phyloP scores from a whole-genome alignment of 2,113 vertebrate species.

The Syngnathus typhle region DNA sequence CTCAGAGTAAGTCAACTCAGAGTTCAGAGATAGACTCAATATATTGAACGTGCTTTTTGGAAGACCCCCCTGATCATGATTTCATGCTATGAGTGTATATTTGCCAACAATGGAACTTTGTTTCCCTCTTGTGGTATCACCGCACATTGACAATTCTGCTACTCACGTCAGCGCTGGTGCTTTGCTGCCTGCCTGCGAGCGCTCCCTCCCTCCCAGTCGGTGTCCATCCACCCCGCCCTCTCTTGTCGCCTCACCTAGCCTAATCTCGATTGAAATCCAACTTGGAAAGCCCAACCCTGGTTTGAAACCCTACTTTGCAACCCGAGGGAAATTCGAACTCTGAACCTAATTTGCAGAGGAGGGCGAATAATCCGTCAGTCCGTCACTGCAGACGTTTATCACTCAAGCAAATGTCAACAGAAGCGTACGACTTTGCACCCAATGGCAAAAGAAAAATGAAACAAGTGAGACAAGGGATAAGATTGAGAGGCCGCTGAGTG shows the following conservation, averaged over 20 bases:
- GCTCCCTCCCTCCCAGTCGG: neutral
- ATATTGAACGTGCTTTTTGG: too few relatives aligned
- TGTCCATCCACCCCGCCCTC: neutral
- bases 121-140: slow-evolving; percentile 56
- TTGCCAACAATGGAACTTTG: slow-evolving; percentile 12
- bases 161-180: slow-evolving; percentile 33
- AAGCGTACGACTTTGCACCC: neutral
- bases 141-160: slow-evolving; percentile 8
- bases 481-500: slow-evolving; percentile 38
- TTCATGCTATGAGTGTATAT: neutral
- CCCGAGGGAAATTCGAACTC: too few relatives aligned
- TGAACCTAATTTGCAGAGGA: too few relatives aligned
- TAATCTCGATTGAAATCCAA: too few relatives aligned
- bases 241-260: neutral
- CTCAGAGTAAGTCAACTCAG: too few relatives aligned
- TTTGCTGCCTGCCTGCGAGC: neutral
- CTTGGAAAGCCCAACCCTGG: too few relatives aligned
- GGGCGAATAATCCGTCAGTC: too few relatives aligned
- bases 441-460: slow-evolving; percentile 5
- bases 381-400: too few relatives aligned
- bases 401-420: neutral
- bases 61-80: too few relatives aligned
- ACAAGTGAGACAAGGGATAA: slow-evolving; percentile 16
- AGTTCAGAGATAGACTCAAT: too few relatives aligned
- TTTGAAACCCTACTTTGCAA: too few relatives aligned